Base-by-base conservation (phyloP, 2,113 vertebrate species). In the Mirza zaza region DNA sequence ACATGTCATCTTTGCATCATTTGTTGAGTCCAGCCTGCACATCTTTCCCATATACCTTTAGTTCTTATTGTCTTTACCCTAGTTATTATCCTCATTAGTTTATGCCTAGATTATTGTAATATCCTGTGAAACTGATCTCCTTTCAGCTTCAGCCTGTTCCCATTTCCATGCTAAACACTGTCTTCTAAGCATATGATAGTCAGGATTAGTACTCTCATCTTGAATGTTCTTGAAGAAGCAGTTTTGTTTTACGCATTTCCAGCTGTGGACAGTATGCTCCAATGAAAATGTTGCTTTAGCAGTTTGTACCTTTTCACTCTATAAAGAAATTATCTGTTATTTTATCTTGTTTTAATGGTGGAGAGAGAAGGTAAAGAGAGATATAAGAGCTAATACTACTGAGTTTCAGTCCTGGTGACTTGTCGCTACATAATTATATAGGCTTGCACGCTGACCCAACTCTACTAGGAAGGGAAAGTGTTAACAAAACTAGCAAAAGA, bases 241-340 rank as follows among this genome's bases (percentile, higher is more conserved):
- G 67, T 87, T 85, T 70, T 59, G 52, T 87, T 85, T 63, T 71
- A 36, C 71, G 15, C 81, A 57, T 86, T 97, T 95, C 39, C 36
- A 93, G 27, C 36, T 82, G 12, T 89, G n/a, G 34, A 52, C 13
- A 52, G 29, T 81, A 55, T 92, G 63, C 23, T 1, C 17, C 42
- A 83, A 13, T 87, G 94, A 95, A 96, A 80, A 75, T 61, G 63
- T 77, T 97, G 36, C 29, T 91, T 96, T 93, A 91, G 50, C 17
- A 76, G 1, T 88, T 88, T 91, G 34, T 90, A 80, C 55, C 45
- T 81, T 50, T 95, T 91, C 13, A 59, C 32, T 90, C 63, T 79
- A 23, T 87, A 91, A 92, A 55, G 68, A 86, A 91, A 80, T 25
- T 87, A 61, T 68, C 36, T 50, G 82, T 82, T 83, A 32, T 70